Percentiles rank a stretch among this genome's conserved stretches.
These are phyloP conservation scores for Typhlichthys subterraneus DNA, from an alignment of 2,797 vertebrate genomes.

Conservation along the genomic window DNA sequence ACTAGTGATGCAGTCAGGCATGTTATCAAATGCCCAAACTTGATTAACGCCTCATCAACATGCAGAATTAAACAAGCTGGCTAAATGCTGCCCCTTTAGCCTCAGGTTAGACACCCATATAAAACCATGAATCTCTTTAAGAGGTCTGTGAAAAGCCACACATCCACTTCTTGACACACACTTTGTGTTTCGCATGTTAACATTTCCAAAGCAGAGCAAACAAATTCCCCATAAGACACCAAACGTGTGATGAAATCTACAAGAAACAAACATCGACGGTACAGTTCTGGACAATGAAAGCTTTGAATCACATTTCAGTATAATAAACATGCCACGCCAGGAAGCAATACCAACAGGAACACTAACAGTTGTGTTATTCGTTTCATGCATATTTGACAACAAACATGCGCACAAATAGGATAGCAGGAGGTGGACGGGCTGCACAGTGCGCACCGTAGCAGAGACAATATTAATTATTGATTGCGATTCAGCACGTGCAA, in stretches of 20 bases:
- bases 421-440: constrained; percentile 43
- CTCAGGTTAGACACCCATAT: constrained; percentile 49
- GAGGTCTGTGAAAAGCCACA: constrained; percentile 18
- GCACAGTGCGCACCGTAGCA: constrained; percentile 40
- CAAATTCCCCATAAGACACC: constrained; percentile 53
- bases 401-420: constrained; percentile 58
- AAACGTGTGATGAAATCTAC: constrained; percentile 45
- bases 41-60: constrained; percentile 73
- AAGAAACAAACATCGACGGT: constrained; percentile 38
- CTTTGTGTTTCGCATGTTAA: constrained; percentile 35
- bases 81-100: constrained; percentile 53
- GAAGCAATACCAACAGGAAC: constrained; percentile 26
- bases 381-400: constrained; percentile 64
- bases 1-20: constrained; percentile 69
- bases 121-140: constrained; percentile 48
- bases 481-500: constrained; percentile 29
- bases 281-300: constrained; percentile 42
- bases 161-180: constrained; percentile 35
- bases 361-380: constrained; percentile 44
- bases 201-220: constrained; percentile 41
- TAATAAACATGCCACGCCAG: constrained; percentile 51
- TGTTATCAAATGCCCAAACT: constrained; percentile 69
- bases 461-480: constrained; percentile 32
- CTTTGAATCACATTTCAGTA: constrained; percentile 54
- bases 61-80: constrained; percentile 65